phyloP scores from a whole-genome alignment of 1,140 invertebrate genomes.

The Zaprionus africanus region DNA sequence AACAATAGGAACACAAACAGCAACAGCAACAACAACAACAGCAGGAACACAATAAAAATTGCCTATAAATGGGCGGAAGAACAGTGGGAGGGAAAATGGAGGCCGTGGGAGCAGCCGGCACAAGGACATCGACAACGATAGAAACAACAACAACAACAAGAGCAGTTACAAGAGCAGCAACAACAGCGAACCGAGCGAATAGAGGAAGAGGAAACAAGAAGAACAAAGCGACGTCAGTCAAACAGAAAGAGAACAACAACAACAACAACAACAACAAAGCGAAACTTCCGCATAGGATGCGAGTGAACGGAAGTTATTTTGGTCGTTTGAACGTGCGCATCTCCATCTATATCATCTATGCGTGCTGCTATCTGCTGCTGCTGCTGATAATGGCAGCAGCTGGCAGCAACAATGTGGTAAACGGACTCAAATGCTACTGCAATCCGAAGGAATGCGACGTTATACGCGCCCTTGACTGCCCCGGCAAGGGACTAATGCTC shows the following conservation, averaged over 20 bases:
- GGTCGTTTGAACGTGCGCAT: conserved; percentile 79
- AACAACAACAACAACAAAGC: conserved; percentile 75
- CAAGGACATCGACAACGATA: conserved; percentile 49
- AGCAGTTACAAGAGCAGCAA: background rate
- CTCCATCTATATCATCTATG: conserved; percentile 80
- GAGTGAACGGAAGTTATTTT: conserved; percentile 78
- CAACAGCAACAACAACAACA: conserved; percentile 25
- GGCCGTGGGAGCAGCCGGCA: conserved; percentile 30
- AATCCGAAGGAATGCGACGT: conserved; percentile 86
- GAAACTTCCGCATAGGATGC: conserved; percentile 76
- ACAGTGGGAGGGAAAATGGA: conserved; percentile 12
- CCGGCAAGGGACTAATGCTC: conserved; percentile 85
- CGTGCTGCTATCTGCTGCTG: conserved; percentile 80
- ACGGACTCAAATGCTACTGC: conserved; percentile 85
- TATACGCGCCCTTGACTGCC: conserved; percentile 85
- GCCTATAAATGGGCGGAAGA: conserved; percentile 77
- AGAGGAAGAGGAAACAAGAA: background rate
- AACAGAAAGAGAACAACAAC: conserved; percentile 59
- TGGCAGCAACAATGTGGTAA: conserved; percentile 78
- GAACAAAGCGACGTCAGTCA: conserved; percentile 23
- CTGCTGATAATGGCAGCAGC: conserved; percentile 82
- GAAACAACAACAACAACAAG: conserved; percentile 14
- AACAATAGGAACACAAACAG: conserved; percentile 21
- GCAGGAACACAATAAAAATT: conserved; percentile 73
- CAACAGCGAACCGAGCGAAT: background rate